These are phyloP conservation scores for Danio albolineatus DNA, from an alignment of 2,797 vertebrate species.

Conservation along the genomic window DNA sequence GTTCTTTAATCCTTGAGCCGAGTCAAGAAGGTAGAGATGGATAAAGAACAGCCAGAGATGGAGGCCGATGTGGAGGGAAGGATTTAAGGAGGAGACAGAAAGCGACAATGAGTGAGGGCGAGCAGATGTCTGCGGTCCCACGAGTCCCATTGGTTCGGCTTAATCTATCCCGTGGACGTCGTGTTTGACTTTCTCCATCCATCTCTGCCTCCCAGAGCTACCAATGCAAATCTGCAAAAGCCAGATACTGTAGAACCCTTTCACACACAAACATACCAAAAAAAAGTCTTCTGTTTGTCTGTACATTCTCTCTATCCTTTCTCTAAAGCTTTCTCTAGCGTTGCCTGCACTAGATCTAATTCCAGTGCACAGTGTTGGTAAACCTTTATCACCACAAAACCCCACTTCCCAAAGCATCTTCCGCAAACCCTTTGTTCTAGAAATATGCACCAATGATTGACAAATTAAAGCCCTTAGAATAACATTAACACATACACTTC, in stretches of 20 bases:
- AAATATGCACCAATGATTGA: slow-evolving; percentile 16
- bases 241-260: slow-evolving; percentile 59
- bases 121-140: slow-evolving; percentile 59
- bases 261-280: slow-evolving; percentile 36
- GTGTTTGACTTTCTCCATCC: slow-evolving; percentile 43
- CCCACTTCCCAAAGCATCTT: not conserved
- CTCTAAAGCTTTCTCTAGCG: not conserved
- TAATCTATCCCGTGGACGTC: slow-evolving; percentile 60
- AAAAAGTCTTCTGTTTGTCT: not conserved
- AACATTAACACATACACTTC: slow-evolving; percentile 1
- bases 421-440: not conserved
- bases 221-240: slow-evolving; percentile 59
- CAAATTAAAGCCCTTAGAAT: slow-evolving; percentile 43
- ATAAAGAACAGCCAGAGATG: slow-evolving; percentile 41
- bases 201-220: slow-evolving; percentile 44
- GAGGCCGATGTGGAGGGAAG: slow-evolving; percentile 15
- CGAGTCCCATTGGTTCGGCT: slow-evolving; percentile 54
- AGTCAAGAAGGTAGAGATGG: slow-evolving; percentile 15
- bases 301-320: not conserved
- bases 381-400: not conserved
- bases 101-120: slow-evolving; percentile 22
- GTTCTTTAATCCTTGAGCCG: slow-evolving; percentile 28
- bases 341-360: not conserved
- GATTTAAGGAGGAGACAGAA: slow-evolving; percentile 10
- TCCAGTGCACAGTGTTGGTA: not conserved